Percentiles rank a stretch among this genome's conserved stretches.
Evolutionary conservation across 1,140 invertebrate genomes (phyloP).

Genomic region (Ylistrum balloti): DNA sequence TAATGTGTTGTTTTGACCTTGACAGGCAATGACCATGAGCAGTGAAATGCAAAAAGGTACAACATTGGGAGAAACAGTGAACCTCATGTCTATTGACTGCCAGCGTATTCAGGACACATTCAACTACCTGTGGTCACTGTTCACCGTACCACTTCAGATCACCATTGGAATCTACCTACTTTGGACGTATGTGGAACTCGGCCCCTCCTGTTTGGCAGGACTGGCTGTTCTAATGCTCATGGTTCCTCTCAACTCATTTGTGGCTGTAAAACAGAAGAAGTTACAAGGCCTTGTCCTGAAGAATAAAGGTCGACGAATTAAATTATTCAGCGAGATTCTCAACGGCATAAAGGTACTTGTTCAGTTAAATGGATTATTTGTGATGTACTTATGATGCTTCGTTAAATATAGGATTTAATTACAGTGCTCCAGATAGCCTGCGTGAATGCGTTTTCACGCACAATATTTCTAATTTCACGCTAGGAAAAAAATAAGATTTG

Average conservation of each 20-base stretch:
- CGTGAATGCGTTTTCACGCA: too few relatives aligned
- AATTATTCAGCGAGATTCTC: constrained; percentile 82
- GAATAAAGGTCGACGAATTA: constrained; percentile 85
- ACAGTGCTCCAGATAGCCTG: too few relatives aligned
- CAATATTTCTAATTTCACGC: too few relatives aligned
- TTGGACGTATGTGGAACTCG: constrained; percentile 62
- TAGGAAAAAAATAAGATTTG: too few relatives aligned
- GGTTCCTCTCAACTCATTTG: constrained; percentile 89
- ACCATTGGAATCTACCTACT: constrained; percentile 51
- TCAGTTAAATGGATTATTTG: too few relatives aligned
- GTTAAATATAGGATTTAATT: too few relatives aligned
- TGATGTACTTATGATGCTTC: too few relatives aligned
- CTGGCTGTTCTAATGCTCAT: constrained; percentile 81
- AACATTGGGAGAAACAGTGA: constrained; percentile 85
- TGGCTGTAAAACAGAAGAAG: constrained; percentile 89
- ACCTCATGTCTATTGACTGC: constrained; percentile 84
- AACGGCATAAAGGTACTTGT: constrained; percentile 85
- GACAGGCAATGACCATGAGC: constrained; percentile 69
- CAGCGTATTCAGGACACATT: constrained; percentile 80
- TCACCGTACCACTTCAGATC: constrained; percentile 54
- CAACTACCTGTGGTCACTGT: constrained; percentile 49
- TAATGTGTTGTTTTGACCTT: too few relatives aligned
- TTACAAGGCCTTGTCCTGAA: constrained; percentile 84
- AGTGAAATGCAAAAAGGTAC: constrained; percentile 72
- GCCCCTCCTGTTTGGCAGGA: constrained; percentile 80